Evolutionary conservation across 1,140 invertebrate genomes (phyloP), one percentile per base, ranked within the genome.

Genomic region (Frieseomelitta varia): DNA sequence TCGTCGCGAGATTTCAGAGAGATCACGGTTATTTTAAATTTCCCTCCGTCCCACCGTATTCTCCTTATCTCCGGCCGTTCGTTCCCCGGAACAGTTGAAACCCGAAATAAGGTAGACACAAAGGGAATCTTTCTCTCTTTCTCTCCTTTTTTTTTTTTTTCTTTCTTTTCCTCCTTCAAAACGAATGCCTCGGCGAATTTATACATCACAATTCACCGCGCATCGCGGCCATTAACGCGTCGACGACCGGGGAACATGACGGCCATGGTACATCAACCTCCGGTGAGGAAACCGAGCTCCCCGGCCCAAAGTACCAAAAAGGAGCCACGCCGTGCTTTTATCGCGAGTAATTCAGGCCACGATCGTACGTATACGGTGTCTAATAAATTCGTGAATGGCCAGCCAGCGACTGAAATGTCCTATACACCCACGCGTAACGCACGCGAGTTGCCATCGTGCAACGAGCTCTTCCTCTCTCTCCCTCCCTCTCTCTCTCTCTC

Each of bases 381-480:
- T 87, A 85, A 90, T 89, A 90, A 90, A 89, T 89, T 89, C 81
- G 85, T 89, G 87, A 90, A 89, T 90, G 87, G 75, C 85, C 87
- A 34, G 73, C 34, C 77, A 67, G 71, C 78, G 87, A 86, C 85
- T 85, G 86, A 88, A 90, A 90, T 79, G 63, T 88, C 79, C 81
- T 88, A 85, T 58, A 80, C 85, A 85, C 82, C 84, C 74, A 83
- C 83, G 77, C 87, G 79, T 47, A 34, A 55, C 69, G 34, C 81
- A 69, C 69, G 72, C 75, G 63, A 63, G 4, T 24, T 30, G 21
- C n/a, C 21, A 34, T 47, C 47, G 47, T 67, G 71, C 58, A 61
- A 58, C 69, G 55, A 27, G n/a, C n/a, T n/a, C 27, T 19, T 27
- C n/a, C n/a, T 3, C 63, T 10, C 15, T 10, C n/a, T 63, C n/a